A percentile compares a stretch with the other conserved stretches of the same genome.
Evolutionary conservation across 92 coral and sea anemone species (phyloP).

Genomic region (Isaurus tuberculatus): DNA sequence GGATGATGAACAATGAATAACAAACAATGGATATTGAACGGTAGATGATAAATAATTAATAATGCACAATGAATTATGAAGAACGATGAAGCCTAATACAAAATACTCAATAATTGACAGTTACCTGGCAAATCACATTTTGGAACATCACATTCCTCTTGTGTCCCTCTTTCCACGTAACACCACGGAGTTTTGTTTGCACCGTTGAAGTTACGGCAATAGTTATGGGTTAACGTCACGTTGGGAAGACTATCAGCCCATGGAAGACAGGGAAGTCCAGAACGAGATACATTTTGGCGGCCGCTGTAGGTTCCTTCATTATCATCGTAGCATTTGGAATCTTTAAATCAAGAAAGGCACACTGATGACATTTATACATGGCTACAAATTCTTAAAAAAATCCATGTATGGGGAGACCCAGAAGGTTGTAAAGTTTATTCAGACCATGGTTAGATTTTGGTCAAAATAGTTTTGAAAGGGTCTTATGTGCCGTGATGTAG

Average conservation of each 20-base stretch:
- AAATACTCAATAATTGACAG: not conserved
- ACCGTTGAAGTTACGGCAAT: slow-evolving; percentile 83
- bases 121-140: slow-evolving; percentile 64
- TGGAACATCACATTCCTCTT: slow-evolving; percentile 77
- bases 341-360: slow-evolving; percentile 34
- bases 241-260: slow-evolving; percentile 66
- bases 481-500: too few species aligned
- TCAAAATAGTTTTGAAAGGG: too few species aligned
- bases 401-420: not conserved
- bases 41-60: too few species aligned
- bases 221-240: slow-evolving; percentile 63
- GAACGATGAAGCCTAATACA: too few species aligned
- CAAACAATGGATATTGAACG: too few species aligned
- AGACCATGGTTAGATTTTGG: too few species aligned
- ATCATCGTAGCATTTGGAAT: slow-evolving; percentile 71
- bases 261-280: slow-evolving; percentile 72
- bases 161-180: slow-evolving; percentile 55
- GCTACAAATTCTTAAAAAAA: not conserved
- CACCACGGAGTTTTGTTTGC: slow-evolving; percentile 82
- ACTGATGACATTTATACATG: too few species aligned
- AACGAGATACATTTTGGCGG: slow-evolving; percentile 64
- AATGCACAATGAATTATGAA: too few species aligned
- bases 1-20: too few species aligned
- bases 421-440: not conserved
- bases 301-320: slow-evolving; percentile 78